Conservation (phyloP, 2,888 invertebrate genomes). For the Arctia plantaginis region DNA sequence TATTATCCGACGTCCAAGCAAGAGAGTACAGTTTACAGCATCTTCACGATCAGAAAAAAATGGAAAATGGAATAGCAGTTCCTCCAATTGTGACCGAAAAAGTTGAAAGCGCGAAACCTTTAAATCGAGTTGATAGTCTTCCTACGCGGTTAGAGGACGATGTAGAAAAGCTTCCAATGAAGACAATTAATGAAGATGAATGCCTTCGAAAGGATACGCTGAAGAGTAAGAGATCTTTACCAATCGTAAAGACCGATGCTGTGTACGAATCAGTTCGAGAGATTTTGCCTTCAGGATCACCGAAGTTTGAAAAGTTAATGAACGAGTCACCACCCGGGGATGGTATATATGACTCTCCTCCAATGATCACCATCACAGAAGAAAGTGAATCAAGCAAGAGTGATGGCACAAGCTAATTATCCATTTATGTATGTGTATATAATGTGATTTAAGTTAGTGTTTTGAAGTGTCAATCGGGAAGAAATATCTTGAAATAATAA, state of each 20-base stretch:
- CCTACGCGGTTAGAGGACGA: slow-evolving; percentile 85
- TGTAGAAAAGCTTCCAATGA: slow-evolving; percentile 64
- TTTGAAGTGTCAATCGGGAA: slow-evolving; percentile 22
- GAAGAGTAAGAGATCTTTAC: slow-evolving; percentile 78
- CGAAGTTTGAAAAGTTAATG: slow-evolving; percentile 86
- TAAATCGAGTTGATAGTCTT: slow-evolving; percentile 85
- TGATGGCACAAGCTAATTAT: slow-evolving; percentile 78
- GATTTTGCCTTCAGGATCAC: slow-evolving; percentile 82
- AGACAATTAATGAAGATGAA: slow-evolving; percentile 77
- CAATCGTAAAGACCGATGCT: slow-evolving; percentile 78
- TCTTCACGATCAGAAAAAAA: slow-evolving; percentile 76
- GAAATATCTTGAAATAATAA: neutral
- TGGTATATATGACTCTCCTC: slow-evolving; percentile 68
- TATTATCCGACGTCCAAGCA: slow-evolving; percentile 83
- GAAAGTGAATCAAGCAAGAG: slow-evolving; percentile 78
- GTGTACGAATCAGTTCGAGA: slow-evolving; percentile 87
- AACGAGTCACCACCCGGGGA: slow-evolving; percentile 83
- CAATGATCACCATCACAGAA: slow-evolving; percentile 83
- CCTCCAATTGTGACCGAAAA: slow-evolving; percentile 65
- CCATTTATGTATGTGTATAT: slow-evolving; percentile 57
- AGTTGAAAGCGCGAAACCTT: slow-evolving; percentile 75
- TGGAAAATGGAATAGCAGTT: slow-evolving; percentile 76
- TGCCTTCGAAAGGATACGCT: slow-evolving; percentile 65
- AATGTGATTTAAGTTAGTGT: slow-evolving; percentile 43
- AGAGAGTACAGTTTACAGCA: slow-evolving; percentile 80